These are phyloP conservation scores for Augochlora pura DNA, from an alignment of 1,140 invertebrate genomes.

Conservation along the genomic window DNA sequence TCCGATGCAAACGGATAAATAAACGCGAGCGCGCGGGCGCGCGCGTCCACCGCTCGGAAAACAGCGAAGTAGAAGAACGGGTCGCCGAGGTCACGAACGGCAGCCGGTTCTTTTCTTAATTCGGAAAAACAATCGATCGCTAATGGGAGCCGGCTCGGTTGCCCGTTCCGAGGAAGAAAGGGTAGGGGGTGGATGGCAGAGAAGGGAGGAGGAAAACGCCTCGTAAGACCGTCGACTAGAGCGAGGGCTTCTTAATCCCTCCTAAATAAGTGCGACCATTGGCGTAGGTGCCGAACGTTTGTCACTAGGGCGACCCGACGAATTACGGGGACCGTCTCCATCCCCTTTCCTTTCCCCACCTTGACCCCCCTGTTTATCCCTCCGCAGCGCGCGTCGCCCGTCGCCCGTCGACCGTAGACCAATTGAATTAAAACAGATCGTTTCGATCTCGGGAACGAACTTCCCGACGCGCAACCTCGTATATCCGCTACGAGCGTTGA, in stretches of 20 bases:
- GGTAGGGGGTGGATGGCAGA: neutral
- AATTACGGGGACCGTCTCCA: constrained; percentile 40
- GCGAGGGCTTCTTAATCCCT: constrained; percentile 60
- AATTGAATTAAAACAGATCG: constrained; percentile 64
- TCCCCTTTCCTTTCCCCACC: neutral
- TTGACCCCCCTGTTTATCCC: constrained; percentile 6
- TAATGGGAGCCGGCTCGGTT: constrained; percentile 26
- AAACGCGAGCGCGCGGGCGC: neutral
- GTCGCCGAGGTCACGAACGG: neutral
- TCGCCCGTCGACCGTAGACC: constrained; percentile 24
- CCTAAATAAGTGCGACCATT: constrained; percentile 60
- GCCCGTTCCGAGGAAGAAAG: constrained; percentile 14
- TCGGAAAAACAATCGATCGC: constrained; percentile 45
- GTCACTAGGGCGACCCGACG: constrained; percentile 48
- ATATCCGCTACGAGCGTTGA: constrained; percentile 38
- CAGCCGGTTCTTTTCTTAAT: constrained; percentile 7
- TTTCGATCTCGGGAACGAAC: constrained; percentile 50
- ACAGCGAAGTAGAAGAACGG: neutral
- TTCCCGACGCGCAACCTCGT: constrained; percentile 17
- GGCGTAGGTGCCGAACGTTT: constrained; percentile 59
- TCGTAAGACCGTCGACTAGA: constrained; percentile 44
- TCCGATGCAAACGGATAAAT: constrained; percentile 7
- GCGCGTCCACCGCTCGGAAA: neutral
- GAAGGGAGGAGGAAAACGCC: neutral
- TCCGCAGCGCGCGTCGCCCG: constrained; percentile 17